Conservation (phyloP, 2,113 vertebrate genomes). For the Thinocorus orbignyianus region DNA sequence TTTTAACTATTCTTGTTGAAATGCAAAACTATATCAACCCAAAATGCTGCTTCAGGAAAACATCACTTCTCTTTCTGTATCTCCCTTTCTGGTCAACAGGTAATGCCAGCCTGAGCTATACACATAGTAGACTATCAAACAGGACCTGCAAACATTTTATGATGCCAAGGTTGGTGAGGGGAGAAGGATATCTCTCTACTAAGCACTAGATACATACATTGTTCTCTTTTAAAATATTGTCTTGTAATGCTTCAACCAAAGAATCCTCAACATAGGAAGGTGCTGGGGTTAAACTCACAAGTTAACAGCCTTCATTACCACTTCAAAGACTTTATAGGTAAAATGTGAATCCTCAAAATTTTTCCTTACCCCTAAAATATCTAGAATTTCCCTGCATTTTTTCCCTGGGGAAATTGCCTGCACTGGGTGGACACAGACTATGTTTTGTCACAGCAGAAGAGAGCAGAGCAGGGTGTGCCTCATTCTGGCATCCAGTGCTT, state of each 20-base stretch:
- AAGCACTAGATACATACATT: neutral
- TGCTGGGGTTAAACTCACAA: neutral
- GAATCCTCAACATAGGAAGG: neutral
- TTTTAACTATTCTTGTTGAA: neutral
- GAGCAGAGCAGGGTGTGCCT: neutral
- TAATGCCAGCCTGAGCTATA: neutral
- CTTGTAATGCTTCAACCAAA: neutral
- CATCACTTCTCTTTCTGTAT: neutral
- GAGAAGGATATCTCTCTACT: neutral
- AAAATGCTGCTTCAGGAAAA: neutral
- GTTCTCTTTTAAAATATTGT: neutral
- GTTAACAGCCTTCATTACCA: neutral
- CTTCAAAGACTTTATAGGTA: neutral
- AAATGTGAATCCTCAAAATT: neutral
- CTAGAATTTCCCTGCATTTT: neutral
- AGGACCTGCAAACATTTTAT: neutral
- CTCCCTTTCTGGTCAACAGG: neutral
- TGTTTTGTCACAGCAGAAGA: neutral
- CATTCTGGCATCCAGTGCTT: neutral
- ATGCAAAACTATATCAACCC: neutral
- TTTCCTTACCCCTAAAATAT: neutral
- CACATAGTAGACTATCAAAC: neutral
- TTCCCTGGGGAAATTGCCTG: neutral
- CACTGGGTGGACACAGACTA: too few species aligned
- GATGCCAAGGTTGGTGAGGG: neutral